Base-by-base conservation (phyloP, 1,140 invertebrate species). In the Paramacrobiotus metropolitanus region DNA sequence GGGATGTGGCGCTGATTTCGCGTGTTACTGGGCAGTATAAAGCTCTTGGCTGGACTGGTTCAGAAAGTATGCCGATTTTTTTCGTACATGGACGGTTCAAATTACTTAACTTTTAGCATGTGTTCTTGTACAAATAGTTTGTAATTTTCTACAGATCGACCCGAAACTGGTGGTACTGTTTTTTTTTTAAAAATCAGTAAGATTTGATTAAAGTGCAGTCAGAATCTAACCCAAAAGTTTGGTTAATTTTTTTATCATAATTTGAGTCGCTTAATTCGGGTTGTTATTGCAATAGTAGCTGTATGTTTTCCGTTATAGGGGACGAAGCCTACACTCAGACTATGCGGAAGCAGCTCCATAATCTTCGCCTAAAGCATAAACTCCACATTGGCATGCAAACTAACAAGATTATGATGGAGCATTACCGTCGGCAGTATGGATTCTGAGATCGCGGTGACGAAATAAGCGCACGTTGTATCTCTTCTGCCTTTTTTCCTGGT, bases 21-120 rank as follows among this genome's bases (percentile, higher is more conserved):
- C 70, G 69, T 62, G 77, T 90, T 20, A 70, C 92, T 20, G 79
- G 81, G 30, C 80, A 86, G 59, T 93, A 93, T 69, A 79, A 81
- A 65, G 81, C 86, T 0, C 74, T 95, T 2, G 90, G 89, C 1
- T 93, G 86, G 85, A 82, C 15, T 15, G 15, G 15, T 15, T 15
- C 15, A 9, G 48, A 55, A 24, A 15, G 48, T 55, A 55, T 20
- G 48, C 24, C 9, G 9, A 9, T 40, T 40, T n/a, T n/a, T 40
- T 9, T 40, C 34, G 9, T 40, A 9, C 34, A 40, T n/a, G 9
- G 34, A 9, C 34, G 9, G 34, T 40, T n/a, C 9, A 40, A 40
- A n/a, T n/a, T n/a, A n/a, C n/a, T n/a, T n/a, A n/a, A n/a, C n/a
- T n/a, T n/a, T n/a, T n/a, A n/a, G n/a, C n/a, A n/a, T n/a, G n/a